Base-by-base conservation (phyloP, 2,888 invertebrate genomes). In the Carterocephalus palaemon region DNA sequence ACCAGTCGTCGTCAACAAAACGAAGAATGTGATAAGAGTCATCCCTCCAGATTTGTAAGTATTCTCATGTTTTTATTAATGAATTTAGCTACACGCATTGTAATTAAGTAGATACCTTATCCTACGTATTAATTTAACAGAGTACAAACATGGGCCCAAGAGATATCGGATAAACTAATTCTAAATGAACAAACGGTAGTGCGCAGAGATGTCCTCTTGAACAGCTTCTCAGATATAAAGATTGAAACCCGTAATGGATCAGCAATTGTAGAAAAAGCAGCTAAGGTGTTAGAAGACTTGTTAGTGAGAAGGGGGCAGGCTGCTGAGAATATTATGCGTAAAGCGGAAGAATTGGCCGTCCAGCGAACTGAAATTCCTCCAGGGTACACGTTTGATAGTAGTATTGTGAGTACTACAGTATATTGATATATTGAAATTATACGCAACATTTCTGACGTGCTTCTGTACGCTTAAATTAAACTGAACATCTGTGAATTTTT, bases 241-340 rank as follows among this genome's bases (percentile, higher is more conserved):
- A 66, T 66, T 36, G 74, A 72, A 38, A 48, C 54, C 1, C 67
- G 86, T 1, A 72, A 80, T 38, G 86, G 85, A 0, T 54, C 74
- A 0, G 66, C 67, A 2, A 78, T 86, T 4, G 81, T 79, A 2
- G 67, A 69, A n/a, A 72, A 72, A 36, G 70, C 78, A 53, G 76
- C 80, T 0, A 51, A 49, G 1, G 60, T 62, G 0, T 48, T 86
- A 2, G 73, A 75, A 17, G 72, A 75, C 2, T 54, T 86, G 32
- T 57, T 86, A 10, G 47, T 53, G 13, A 67, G 62, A 23, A 58
- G 85, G 6, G 64, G 68, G 3, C 63, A 57, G 16, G 82, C 79
- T 0, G 85, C 81, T 0, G 77, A 77, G 33, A 66, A 69, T 2
- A 84, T 86, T 20, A 77, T 78, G 75, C 59, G 66, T 3, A 70